phyloP scores from a whole-genome alignment of 2,113 vertebrate genomes.

The Trematocara variabile region DNA sequence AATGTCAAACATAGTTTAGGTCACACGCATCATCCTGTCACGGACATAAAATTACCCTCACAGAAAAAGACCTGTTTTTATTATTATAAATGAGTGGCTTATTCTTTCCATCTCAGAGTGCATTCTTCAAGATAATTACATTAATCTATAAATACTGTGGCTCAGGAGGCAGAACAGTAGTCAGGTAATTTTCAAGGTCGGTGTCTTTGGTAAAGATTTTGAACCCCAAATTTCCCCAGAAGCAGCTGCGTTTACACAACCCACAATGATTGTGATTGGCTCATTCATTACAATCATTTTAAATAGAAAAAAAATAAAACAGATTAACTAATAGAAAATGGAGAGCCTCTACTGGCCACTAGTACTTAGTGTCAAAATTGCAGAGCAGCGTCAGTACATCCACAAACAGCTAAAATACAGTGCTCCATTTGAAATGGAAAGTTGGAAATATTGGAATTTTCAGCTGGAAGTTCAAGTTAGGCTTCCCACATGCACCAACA shows the following conservation, averaged over 20 bases:
- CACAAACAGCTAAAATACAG: background rate
- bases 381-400: background rate
- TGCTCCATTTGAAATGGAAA: background rate
- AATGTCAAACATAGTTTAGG: background rate
- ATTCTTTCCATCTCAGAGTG: background rate
- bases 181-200: background rate
- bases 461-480: background rate
- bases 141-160: background rate
- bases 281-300: background rate
- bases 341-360: background rate
- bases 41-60: background rate
- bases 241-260: background rate
- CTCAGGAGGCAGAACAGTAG: background rate
- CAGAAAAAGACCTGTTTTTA: background rate
- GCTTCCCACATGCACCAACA: background rate
- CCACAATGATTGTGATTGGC: background rate
- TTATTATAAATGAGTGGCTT: background rate
- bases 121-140: background rate
- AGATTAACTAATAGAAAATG: background rate
- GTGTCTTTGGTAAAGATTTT: background rate
- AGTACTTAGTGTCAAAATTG: background rate
- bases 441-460: background rate
- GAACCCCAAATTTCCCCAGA: background rate
- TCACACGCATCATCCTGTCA: background rate
- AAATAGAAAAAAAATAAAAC: background rate